Percentiles rank a stretch among this genome's conserved stretches.
Evolutionary conservation across 2,888 invertebrate genomes (phyloP).

Genomic region (Eristalinus aeneus): DNA sequence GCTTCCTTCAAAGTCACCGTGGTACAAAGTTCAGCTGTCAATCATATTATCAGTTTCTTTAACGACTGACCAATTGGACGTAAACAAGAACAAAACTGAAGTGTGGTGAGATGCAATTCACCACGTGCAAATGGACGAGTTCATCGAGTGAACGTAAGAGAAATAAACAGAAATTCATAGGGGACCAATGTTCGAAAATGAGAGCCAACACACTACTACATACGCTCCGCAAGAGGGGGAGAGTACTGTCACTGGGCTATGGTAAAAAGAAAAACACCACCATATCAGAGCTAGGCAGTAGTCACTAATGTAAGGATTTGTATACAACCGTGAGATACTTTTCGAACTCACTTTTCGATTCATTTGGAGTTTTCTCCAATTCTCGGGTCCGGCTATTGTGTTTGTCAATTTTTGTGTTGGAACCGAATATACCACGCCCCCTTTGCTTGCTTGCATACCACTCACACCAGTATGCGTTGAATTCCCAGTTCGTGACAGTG

Average conservation of each 20-base stretch:
- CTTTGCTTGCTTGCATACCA: conserved; percentile 57
- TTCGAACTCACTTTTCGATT: conserved; percentile 67
- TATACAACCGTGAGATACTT: conserved; percentile 44
- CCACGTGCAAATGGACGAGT: conserved; percentile 33
- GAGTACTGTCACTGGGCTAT: background rate
- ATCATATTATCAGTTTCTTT: background rate
- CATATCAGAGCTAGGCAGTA: background rate
- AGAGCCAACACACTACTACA: background rate
- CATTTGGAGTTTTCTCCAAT: conserved; percentile 63
- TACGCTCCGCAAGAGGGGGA: background rate
- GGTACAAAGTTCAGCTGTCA: background rate
- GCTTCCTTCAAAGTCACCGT: background rate
- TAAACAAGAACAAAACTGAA: conserved; percentile 53
- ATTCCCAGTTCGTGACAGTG: background rate
- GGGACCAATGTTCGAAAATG: conserved; percentile 41
- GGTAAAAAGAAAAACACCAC: conserved; percentile 28
- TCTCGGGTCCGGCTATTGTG: conserved; percentile 61
- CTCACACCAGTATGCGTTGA: conserved; percentile 5
- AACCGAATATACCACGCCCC: conserved; percentile 63
- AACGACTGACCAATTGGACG: conserved; percentile 1
- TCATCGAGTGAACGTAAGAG: conserved; percentile 22
- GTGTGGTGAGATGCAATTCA: conserved; percentile 40
- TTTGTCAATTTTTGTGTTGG: conserved; percentile 60
- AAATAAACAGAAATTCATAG: conserved; percentile 19
- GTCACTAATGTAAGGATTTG: conserved; percentile 1